These are phyloP conservation scores for Tragelaphus imberbis DNA, from an alignment of 2,113 vertebrate genomes.

Conservation along the genomic window DNA sequence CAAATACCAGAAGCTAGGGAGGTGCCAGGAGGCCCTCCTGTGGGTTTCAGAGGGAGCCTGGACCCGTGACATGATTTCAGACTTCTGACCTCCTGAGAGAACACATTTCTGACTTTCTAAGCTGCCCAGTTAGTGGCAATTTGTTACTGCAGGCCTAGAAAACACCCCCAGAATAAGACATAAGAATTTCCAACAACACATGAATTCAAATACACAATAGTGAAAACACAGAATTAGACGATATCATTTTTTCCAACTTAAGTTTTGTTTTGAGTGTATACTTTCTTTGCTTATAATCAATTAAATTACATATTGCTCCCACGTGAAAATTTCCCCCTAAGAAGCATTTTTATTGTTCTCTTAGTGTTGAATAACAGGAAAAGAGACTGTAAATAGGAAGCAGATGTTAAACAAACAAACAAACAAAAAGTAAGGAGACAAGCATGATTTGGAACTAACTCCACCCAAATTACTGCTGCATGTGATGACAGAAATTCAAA, in stretches of 20 bases:
- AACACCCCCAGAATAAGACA: fast-evolving
- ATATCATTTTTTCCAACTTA: background rate
- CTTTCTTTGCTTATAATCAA: background rate
- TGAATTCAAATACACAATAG: background rate
- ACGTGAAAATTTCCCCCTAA: background rate
- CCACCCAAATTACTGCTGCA: background rate
- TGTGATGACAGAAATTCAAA: fast-evolving
- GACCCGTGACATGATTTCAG: fast-evolving
- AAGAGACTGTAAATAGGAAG: background rate
- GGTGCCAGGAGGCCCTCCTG: fast-evolving
- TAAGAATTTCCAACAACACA: background rate
- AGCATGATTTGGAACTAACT: background rate
- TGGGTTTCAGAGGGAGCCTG: background rate
- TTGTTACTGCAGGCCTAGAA: too few species aligned
- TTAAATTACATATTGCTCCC: background rate
- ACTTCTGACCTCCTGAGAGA: background rate
- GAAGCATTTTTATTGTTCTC: background rate
- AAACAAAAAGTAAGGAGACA: background rate
- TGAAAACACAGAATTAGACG: background rate
- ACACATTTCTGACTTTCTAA: background rate
- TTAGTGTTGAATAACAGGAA: background rate
- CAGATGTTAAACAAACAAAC: background rate
- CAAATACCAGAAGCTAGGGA: fast-evolving
- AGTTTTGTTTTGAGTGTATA: background rate
- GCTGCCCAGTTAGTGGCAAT: fast-evolving